Base-by-base conservation (phyloP, 2,113 vertebrate species). In the Pomatostomus ruficeps region DNA sequence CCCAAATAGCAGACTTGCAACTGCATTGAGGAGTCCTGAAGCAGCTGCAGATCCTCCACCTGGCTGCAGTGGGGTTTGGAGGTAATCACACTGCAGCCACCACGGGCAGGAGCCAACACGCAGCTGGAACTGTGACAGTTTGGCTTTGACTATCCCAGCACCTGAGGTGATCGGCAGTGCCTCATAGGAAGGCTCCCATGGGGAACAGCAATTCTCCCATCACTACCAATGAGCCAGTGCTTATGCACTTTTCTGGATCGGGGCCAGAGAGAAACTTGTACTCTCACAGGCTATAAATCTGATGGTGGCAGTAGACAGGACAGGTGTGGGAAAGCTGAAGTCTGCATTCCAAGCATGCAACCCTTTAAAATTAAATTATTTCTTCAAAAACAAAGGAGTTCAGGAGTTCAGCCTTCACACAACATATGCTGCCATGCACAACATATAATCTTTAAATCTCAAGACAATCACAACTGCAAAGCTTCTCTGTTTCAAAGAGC, bases 321-420 rank as follows among this genome's bases (percentile, higher is more conserved):
- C 78, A 91, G 90, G 91, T 96, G 93, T 94, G 92, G 79, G 93
- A 96, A 95, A 95, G 48, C 43, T 77, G 55, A 48, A 78, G 73
- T 54, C 73, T 89, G 62, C 0, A 3, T 89, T 89, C 83, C 85
- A 93, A 59, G 55, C 22, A 21, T 77, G 85, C 33, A 93, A 20
- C 77, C 22, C 65, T 93, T 75, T 36, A 87, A 70, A 92, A 95
- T 87, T 40, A 71, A 91, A 68, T 91, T 51, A 67, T 93, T 95
- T 82, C 67, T 91, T 94, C 35, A 88, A 73, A 95, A 95, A 65
- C 70, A 78, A 95, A 91, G n/a, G 35, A 85, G 78, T 96, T 96
- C 91, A 96, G 38, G 79, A 95, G 93, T 94, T 93, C 94, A 95
- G 55, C 59, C 75, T 93, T 93, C 63, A 40, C 0, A 4, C 75